A percentile compares a stretch with the other conserved stretches of the same genome.
Conservation (phyloP, 2,888 invertebrate genomes). For the Oligia strigilis region DNA sequence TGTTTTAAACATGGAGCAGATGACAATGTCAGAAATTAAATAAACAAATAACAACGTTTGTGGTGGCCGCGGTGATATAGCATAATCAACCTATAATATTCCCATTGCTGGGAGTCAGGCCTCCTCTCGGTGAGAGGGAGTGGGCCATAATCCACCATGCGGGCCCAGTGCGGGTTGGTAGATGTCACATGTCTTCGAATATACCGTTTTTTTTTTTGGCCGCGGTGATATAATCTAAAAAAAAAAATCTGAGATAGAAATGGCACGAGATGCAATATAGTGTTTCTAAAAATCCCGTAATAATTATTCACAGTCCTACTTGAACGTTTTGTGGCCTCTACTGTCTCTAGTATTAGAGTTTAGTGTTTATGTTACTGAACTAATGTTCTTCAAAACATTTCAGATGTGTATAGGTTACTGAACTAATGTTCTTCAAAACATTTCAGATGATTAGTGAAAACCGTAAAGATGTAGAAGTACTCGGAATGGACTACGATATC, state of each 20-base stretch:
- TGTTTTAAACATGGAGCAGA: neutral
- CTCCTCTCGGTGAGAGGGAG: no score
- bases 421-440: neutral
- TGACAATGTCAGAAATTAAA: neutral
- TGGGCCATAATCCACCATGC: no score
- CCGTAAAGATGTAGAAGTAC: constrained; percentile 79
- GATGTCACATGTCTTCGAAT: no score
- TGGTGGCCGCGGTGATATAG: neutral
- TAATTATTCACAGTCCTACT: neutral
- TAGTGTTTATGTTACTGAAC: neutral
- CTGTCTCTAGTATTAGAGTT: neutral
- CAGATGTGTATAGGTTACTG: constrained; percentile 80
- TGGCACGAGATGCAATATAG: no score
- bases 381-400: neutral
- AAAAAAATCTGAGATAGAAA: neutral
- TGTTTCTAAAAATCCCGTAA: neutral
- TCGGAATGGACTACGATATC: constrained; percentile 83
- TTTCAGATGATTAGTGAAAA: constrained; percentile 85
- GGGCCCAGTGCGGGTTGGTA: no score
- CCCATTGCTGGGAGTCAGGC: no score
- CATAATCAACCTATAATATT: no score
- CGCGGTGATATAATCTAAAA: neutral
- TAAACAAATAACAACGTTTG: neutral
- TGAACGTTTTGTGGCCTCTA: no score
- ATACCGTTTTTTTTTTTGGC: no score